These are phyloP conservation scores for Drosophila sp. DNA, from an alignment of 1,140 invertebrate species.

Conservation along the genomic window DNA sequence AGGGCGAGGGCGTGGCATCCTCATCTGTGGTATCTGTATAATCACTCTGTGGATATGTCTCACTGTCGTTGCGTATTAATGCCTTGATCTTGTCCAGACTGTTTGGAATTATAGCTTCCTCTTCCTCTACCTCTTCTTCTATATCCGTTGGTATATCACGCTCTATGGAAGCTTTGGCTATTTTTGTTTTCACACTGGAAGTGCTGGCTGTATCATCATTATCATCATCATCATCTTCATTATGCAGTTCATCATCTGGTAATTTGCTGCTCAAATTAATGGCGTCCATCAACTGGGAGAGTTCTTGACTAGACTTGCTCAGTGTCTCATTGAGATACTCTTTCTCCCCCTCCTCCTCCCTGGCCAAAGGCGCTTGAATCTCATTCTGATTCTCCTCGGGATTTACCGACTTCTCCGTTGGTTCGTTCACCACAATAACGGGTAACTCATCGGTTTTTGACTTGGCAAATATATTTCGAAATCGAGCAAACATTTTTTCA, in stretches of 20 bases:
- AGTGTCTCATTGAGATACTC: slow-evolving; percentile 24
- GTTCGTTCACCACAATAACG: slow-evolving; percentile 59
- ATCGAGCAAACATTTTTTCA: slow-evolving; percentile 75
- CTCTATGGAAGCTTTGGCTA: slow-evolving; percentile 72
- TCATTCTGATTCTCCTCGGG: not conserved
- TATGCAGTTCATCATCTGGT: slow-evolving; percentile 42
- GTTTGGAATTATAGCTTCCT: slow-evolving; percentile 18
- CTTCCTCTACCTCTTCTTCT: slow-evolving; percentile 33
- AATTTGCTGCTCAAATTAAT: slow-evolving; percentile 57
- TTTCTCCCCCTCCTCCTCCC: slow-evolving; percentile 61
- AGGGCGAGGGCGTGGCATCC: slow-evolving; percentile 60
- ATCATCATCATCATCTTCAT: slow-evolving; percentile 55
- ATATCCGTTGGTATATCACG: slow-evolving; percentile 59
- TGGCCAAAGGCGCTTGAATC: slow-evolving; percentile 53
- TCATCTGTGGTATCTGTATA: slow-evolving; percentile 65
- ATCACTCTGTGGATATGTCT: slow-evolving; percentile 74
- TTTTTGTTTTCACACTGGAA: slow-evolving; percentile 67
- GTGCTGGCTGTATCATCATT: slow-evolving; percentile 72
- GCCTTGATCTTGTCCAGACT: slow-evolving; percentile 74
- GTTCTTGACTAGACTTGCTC: slow-evolving; percentile 55
- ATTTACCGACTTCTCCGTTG: slow-evolving; percentile 16
- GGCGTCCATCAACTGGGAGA: slow-evolving; percentile 58
- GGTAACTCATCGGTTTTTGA: slow-evolving; percentile 64
- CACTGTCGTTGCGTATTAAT: slow-evolving; percentile 70
- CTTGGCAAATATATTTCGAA: slow-evolving; percentile 81